phyloP scores from a whole-genome alignment of 2,797 vertebrate genomes.

The Margarornis squamiger region DNA sequence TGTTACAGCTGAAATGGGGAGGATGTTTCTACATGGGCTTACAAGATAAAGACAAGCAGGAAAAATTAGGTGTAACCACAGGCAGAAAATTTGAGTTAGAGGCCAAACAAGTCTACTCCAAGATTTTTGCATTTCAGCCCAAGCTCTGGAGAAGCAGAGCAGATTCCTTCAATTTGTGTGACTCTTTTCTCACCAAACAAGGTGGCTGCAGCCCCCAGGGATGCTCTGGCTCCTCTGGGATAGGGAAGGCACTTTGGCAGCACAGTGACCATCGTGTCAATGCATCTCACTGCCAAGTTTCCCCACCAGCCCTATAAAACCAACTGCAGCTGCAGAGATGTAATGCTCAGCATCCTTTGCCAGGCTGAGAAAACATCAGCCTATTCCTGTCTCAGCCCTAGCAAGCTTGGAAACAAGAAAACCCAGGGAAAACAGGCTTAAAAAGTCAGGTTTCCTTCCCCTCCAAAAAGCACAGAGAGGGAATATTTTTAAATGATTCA shows the following conservation, averaged over 20 bases:
- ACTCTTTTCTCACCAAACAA: neutral
- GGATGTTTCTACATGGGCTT: neutral
- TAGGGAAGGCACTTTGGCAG: neutral
- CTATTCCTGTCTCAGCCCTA: neutral
- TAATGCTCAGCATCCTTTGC: neutral
- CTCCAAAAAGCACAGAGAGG: neutral
- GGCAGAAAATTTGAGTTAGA: neutral
- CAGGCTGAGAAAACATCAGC: neutral
- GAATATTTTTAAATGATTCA: constrained; percentile 45
- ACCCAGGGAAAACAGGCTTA: neutral
- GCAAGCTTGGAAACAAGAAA: neutral
- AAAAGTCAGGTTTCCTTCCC: neutral
- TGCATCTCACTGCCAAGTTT: neutral
- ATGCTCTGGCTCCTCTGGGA: neutral
- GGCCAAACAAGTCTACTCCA: neutral
- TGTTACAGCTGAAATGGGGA: neutral
- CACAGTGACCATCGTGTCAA: rapidly evolving
- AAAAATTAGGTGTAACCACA: neutral
- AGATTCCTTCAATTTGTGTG: neutral
- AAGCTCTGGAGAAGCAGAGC: neutral
- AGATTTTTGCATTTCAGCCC: neutral
- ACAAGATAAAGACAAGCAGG: neutral
- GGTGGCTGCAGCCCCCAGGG: neutral
- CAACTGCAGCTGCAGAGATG: neutral
- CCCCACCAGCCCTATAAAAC: neutral